A percentile compares a stretch with the other conserved stretches of the same genome.
phyloP scores from a whole-genome alignment of 2,888 invertebrate genomes.

The Dyspetes luteomarginatus region DNA sequence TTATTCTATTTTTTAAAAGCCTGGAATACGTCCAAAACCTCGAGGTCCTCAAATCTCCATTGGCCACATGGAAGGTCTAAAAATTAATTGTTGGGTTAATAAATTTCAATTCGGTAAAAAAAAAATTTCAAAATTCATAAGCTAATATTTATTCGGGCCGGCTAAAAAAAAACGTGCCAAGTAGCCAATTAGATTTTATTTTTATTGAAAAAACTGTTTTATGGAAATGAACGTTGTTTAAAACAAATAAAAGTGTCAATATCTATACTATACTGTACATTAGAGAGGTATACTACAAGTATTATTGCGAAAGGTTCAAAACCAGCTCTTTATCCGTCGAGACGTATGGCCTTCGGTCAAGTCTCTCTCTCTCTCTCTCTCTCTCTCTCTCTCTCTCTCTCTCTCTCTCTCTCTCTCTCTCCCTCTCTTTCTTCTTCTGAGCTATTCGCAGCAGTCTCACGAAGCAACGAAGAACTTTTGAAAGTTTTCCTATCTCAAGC shows the following conservation, averaged over 20 bases:
- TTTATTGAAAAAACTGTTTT: no score
- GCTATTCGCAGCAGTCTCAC: conserved; percentile 52
- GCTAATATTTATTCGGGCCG: no score
- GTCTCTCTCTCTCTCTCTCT: conserved; percentile 45
- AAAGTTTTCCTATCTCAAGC: conserved; percentile 38
- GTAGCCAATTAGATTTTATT: no score
- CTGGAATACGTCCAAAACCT: no score
- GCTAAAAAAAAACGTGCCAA: no score
- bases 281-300: conserved; percentile 37
- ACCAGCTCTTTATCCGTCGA: conserved; percentile 62
- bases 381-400: conserved; percentile 11
- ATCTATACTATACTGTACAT: conserved; percentile 12
- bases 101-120: no score
- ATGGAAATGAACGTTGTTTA: neutral
- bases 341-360: conserved; percentile 62
- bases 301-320: conserved; percentile 63
- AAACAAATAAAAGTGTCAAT: neutral
- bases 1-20: no score
- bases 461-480: conserved; percentile 41
- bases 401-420: conserved; percentile 12
- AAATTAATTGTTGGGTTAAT: no score
- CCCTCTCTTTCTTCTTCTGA: conserved; percentile 41
- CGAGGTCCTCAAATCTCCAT: no score
- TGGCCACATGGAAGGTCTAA: no score
- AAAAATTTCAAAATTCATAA: no score